Evolutionary conservation across 1,140 invertebrate species (phyloP).

Genomic region (Macrobrachium nipponense): DNA sequence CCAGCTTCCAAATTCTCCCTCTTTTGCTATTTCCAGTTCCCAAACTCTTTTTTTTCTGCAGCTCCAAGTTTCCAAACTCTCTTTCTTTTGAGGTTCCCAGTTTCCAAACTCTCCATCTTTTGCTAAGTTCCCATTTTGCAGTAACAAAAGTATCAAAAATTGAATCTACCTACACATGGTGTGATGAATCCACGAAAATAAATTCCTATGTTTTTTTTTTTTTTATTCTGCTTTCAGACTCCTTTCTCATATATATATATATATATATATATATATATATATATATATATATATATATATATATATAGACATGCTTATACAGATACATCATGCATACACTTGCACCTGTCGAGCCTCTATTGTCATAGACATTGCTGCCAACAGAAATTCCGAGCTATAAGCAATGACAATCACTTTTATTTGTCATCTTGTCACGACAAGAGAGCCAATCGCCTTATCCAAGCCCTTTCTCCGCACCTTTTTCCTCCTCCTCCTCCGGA

Average conservation of each 20-base stretch:
- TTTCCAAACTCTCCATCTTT: not conserved
- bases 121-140: not conserved
- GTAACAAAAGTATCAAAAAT: too few species aligned
- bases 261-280: not conserved
- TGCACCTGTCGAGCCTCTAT: not conserved
- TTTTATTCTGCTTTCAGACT: not conserved
- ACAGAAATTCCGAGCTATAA: not conserved
- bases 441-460: constrained; percentile 14
- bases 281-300: not conserved
- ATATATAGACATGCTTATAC: not conserved
- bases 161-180: too few species aligned
- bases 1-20: not conserved
- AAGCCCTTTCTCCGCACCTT: not conserved
- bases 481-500: constrained; percentile 1
- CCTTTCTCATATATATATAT: not conserved
- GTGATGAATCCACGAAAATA: too few species aligned
- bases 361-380: too few species aligned
- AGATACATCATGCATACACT: not conserved
- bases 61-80: not conserved
- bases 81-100: not conserved
- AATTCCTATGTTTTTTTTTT: too few species aligned
- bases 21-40: not conserved
- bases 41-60: not conserved
- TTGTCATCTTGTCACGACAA: not conserved
- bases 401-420: not conserved